Evolutionary conservation across 2,888 invertebrate species (phyloP), one percentile per base, ranked within the genome.

Genomic region (Blastobasis adustella): DNA sequence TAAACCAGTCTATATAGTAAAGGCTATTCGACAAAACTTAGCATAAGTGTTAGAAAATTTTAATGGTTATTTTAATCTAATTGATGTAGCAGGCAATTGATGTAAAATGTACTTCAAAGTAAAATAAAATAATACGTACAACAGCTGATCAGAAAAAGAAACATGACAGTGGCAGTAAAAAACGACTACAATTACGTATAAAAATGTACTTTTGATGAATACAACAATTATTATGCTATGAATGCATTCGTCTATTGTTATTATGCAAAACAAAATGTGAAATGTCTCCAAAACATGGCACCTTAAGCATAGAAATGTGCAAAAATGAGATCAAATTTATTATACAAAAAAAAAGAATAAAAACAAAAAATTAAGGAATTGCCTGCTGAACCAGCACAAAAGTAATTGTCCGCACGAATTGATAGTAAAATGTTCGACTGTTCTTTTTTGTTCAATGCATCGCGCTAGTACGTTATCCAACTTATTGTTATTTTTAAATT

Each of bases 1-100:
- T 82, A 83, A 81, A 79, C 86, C 88, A 88, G 88, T 88, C 88
- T 87, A 88, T 23, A 23, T 88, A 84, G 79, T 83, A 87, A 86
- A 88, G 88, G 88, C 88, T 88, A 87, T 85, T 75, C 72, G 81
- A 83, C 82, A 82, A 82, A 78, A 87, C 86, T 86, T 87, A 87
- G 76, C 73, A 66, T 83, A 78, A 71, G 69, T 82, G 83, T 87
- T 85, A 87, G 81, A 86, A 83, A 79, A 73, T 75, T 74, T 66
- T 23, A 23, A 73, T 74, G 66, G 68, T 72, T 72, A 71, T 61
- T 66, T 58, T 64, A 69, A 66, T 68, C 68, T 76, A 72, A 69
- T 64, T 67, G 67, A 77, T 69, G 63, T 76, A 86, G 87, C 88
- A 87, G 88, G 88, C 88, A 87, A 88, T 85, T 74, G 23, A 23